Evolutionary conservation across 2,113 vertebrate genomes (phyloP).

Genomic region (Gorsachius goisagi): DNA sequence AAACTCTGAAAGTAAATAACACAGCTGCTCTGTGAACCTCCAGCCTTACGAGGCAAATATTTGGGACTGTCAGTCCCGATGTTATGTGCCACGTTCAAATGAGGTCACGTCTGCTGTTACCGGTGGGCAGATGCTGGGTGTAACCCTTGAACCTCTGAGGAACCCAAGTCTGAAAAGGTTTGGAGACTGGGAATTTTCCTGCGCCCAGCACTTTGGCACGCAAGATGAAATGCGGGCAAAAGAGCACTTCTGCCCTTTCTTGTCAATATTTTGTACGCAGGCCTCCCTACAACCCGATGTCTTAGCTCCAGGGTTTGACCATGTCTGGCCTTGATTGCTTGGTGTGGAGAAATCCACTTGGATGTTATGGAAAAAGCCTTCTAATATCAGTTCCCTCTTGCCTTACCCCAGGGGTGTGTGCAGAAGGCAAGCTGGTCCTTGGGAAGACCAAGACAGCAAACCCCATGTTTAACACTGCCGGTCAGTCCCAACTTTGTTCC

Average conservation of each 20-base stretch:
- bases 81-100: accelerated
- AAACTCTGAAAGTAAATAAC: neutral
- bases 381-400: neutral
- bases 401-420: neutral
- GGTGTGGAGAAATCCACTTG: neutral
- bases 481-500: neutral
- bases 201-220: accelerated
- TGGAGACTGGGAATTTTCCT: neutral
- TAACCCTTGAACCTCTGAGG: neutral
- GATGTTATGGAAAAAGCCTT: neutral
- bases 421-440: neutral
- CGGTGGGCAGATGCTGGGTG: neutral
- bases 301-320: neutral
- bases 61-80: neutral
- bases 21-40: neutral
- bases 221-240: neutral
- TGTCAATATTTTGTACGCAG: accelerated
- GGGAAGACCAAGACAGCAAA: neutral
- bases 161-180: neutral
- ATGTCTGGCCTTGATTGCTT: neutral
- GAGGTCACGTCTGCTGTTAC: neutral
- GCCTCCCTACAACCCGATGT: neutral
- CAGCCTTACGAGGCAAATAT: neutral
- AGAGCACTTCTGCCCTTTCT: neutral
- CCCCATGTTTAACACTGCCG: neutral